Percentiles rank a stretch among this genome's conserved stretches.
phyloP scores from a whole-genome alignment of 2,888 invertebrate genomes.

The Thecophora atra region DNA sequence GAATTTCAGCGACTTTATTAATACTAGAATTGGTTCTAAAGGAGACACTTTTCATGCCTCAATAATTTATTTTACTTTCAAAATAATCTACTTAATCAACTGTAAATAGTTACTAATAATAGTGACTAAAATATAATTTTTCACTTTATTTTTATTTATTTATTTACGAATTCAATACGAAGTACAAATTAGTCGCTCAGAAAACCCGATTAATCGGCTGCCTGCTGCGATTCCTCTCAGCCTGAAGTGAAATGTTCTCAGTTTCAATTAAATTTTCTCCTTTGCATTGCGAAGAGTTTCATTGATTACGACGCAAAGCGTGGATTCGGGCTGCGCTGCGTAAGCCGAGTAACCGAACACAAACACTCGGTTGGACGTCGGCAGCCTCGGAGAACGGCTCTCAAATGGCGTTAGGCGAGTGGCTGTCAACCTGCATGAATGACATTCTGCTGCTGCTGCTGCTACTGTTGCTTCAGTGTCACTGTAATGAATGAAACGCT shows the following conservation, averaged over 20 bases:
- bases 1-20: too few species aligned
- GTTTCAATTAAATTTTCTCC: too few species aligned
- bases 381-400: not conserved
- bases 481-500: not conserved
- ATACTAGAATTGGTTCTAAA: too few species aligned
- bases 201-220: too few species aligned
- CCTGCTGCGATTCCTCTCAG: too few species aligned
- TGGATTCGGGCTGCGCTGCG: not conserved
- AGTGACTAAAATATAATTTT: not conserved
- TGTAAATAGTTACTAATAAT: not conserved
- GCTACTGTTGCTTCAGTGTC: not conserved
- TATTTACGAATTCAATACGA: not conserved
- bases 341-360: not conserved
- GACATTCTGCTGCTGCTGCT: not conserved
- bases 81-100: not conserved
- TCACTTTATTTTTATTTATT: too few species aligned
- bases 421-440: conserved; percentile 1
- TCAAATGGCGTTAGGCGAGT: not conserved
- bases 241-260: too few species aligned
- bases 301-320: too few species aligned
- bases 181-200: too few species aligned
- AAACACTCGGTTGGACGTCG: not conserved
- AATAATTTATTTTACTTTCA: not conserved
- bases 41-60: too few species aligned
- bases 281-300: too few species aligned